Base-by-base conservation (phyloP, 2,113 vertebrate species). In the Pomatostomus ruficeps region DNA sequence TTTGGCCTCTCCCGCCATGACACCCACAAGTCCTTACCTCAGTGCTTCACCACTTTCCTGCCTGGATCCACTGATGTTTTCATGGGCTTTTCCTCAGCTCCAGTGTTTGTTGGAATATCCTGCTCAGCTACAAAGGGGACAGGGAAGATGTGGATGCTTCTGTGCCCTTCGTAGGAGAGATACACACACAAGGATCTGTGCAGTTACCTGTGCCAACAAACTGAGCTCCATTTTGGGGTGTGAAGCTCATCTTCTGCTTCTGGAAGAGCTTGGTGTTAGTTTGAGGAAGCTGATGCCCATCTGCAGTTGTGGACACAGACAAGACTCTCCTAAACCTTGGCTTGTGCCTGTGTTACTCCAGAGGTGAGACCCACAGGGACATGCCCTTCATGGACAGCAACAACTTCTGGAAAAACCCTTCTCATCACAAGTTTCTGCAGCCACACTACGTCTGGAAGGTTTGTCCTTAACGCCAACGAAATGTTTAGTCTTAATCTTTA, bases 401-500 rank as follows among this genome's bases (percentile, higher is more conserved):
- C 23, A 24, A 23, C 46, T 28, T 38, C 72, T 62, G 51, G 63
- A 74, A 80, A 81, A 82, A 19, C 15, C 10, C 36, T 82, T 87
- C 51, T 29, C 68, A 59, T 29, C 76, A n/a, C 62, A 49, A 28
- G 7, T 55, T 70, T 54, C 71, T 82, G 35, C 85, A 88, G 78
- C 88, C 61, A 61, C 51, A 38, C 28, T 40, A 10, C 7, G 2
- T 87, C 52, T 19, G 28, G 54, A 70, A 88, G 75, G 15, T 28
- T 70, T 49, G 61, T 76, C 71, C 81, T 71, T 42, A 79, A 46
- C 11, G 22, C 29, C 21, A 57, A 61, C 54, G 42, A 52, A 42
- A 25, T 83, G 75, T 85, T 96, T 96, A 91, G 90, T 91, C 92
- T 90, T 94, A 70, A 82, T 83, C 71, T 83, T 78, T 68, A 52